Conservation (phyloP, 2,113 vertebrate species). For the Pterocles orientalis region DNA sequence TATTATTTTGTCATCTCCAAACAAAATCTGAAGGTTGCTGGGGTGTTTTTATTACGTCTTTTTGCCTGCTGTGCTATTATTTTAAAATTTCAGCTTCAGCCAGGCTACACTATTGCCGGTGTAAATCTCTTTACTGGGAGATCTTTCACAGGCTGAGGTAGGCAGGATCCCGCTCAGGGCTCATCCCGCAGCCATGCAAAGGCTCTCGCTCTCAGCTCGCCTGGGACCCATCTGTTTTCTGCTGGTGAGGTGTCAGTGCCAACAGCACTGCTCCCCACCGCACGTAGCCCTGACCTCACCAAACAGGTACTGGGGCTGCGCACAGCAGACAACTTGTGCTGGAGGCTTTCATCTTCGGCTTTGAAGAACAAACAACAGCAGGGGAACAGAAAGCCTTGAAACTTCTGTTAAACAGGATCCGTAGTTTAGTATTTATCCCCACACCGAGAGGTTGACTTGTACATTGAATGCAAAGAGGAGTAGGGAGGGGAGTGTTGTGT, state of each 20-base stretch:
- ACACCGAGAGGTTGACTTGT: not conserved
- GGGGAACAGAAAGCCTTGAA: not conserved
- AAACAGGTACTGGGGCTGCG: rapidly evolving
- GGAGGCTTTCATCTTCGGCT: not conserved
- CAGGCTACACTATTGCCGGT: rapidly evolving
- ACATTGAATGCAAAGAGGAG: not conserved
- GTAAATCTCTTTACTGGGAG: not conserved
- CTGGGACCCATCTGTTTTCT: not conserved
- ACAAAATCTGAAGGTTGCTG: not conserved
- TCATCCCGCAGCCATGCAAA: not conserved
- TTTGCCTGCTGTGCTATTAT: not conserved
- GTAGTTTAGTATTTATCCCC: not conserved
- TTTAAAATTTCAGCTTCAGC: not conserved
- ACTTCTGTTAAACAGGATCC: not conserved
- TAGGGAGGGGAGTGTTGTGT: not conserved
- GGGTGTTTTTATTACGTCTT: not conserved
- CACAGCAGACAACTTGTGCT: not conserved
- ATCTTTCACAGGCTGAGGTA: not conserved
- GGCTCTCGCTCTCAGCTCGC: rapidly evolving
- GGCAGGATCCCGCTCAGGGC: not conserved
- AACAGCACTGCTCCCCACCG: rapidly evolving
- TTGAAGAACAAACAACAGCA: not conserved
- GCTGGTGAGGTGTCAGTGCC: not conserved
- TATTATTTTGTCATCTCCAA: not conserved
- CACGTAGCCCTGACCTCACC: not conserved